Percentiles rank a stretch among this genome's conserved stretches.
phyloP scores from a whole-genome alignment of 2,113 vertebrate species.

The Balaeniceps rex region DNA sequence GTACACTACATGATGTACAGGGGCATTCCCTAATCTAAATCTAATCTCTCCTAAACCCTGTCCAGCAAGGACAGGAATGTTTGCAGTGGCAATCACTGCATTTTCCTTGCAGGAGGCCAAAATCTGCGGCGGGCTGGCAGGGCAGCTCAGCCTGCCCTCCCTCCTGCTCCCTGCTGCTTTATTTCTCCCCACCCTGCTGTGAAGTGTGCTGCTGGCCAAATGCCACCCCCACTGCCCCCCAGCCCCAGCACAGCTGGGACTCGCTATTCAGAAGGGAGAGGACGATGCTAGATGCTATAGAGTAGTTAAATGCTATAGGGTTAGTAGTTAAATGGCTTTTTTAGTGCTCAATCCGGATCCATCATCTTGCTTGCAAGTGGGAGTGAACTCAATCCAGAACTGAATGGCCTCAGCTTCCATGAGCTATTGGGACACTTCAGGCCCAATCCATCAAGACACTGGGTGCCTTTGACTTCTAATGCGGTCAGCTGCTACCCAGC shows the following conservation, averaged over 20 bases:
- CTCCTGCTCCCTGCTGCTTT: not conserved
- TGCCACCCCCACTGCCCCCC: not conserved
- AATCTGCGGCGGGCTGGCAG: accelerated
- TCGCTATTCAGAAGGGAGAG: not conserved
- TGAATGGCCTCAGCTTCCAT: not conserved
- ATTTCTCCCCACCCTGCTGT: not conserved
- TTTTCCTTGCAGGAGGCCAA: not conserved
- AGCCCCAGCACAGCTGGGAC: not conserved
- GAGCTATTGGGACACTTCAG: not conserved
- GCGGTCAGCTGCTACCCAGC: not conserved
- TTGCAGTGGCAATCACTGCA: not conserved
- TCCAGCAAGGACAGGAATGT: not conserved
- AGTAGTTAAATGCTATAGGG: not conserved
- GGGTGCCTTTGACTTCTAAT: not conserved
- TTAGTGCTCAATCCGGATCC: not conserved
- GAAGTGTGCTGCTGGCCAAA: not conserved
- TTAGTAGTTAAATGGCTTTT: not conserved
- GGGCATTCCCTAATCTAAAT: not conserved
- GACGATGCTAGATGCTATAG: not conserved
- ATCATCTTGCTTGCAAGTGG: not conserved
- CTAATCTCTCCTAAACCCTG: not conserved
- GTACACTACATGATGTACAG: accelerated
- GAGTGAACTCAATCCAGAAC: not conserved
- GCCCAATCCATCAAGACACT: not conserved
- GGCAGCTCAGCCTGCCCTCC: not conserved